Conservation (phyloP, 2,797 vertebrate genomes). For the Benthosema pterotum region DNA sequence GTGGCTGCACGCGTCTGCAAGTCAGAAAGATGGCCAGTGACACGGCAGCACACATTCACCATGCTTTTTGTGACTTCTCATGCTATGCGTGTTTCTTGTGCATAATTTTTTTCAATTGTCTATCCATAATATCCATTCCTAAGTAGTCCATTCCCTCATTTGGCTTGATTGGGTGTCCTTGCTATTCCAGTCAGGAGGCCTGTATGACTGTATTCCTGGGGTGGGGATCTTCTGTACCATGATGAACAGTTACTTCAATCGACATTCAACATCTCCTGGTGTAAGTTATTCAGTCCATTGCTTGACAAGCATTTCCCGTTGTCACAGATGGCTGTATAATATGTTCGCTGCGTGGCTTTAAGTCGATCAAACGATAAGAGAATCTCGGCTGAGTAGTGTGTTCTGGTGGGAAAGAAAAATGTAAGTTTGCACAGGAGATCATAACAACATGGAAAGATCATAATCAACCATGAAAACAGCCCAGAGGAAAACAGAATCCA, state of each 20-base stretch:
- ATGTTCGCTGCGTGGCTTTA: background rate
- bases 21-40: background rate
- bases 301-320: background rate
- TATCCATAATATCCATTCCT: constrained; percentile 25
- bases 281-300: background rate
- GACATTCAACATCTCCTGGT: background rate
- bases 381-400: constrained; percentile 80
- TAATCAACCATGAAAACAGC: background rate
- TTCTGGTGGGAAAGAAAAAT: constrained; percentile 52
- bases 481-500: no score
- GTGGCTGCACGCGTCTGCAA: no score
- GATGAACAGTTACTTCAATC: constrained; percentile 9
- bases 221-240: constrained; percentile 2
- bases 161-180: constrained; percentile 25
- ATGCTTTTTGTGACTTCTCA: background rate
- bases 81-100: background rate
- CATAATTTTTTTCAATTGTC: background rate
- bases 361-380: constrained; percentile 75
- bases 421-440: background rate
- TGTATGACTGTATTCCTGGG: background rate
- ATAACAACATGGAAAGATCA: constrained; percentile 16
- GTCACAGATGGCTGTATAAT: background rate
- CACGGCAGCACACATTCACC: background rate
- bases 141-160: background rate
- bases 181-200: background rate